Evolutionary conservation across 2,888 invertebrate genomes (phyloP), one percentile per base, ranked within the genome.

Genomic region (Therioaphis trifolii): DNA sequence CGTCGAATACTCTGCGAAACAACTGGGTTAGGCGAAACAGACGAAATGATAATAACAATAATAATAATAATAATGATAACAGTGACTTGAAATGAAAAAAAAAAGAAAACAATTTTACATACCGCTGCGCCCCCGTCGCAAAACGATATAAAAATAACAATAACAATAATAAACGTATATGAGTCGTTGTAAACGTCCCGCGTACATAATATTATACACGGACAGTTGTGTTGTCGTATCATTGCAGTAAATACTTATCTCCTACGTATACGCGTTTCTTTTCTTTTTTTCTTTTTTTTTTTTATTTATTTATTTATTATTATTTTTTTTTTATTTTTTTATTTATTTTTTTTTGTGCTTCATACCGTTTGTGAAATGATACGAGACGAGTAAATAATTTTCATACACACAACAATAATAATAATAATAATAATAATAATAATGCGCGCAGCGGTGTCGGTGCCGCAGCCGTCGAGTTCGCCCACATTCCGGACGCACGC

Each of bases 401-500:
- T 74, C 72, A 63, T 63, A 15, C 15, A 4, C 24, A 46, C 7
- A 24, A 55, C 40, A 24, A 18, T 11, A 74, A 27, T 43, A 43
- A 77, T 21, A 21, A 77, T n/a, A 49, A 76, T 49, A n/a, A 29
- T 46, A 29, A 29, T 12, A 14, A 27, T 14, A 63, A 18, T 7
- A 15, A 11, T 15, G 63, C 27, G n/a, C 58, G 15, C 35, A 11
- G n/a, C n/a, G n/a, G n/a, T n/a, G n/a, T n/a, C n/a, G n/a, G n/a
- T n/a, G n/a, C n/a, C 52, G 15, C 40, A 14, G 52, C 52, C 15
- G 24, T 75, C 24, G 68, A 40, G 71, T 80, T 80, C 61, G 80
- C 80, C 80, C 80, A 72, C 80, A 80, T 80, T 80, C 58, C 79
- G 58, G 27, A 79, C 78, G 52, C 40, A n/a, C n/a, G 46, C 18